Conservation (phyloP, 2,797 vertebrate genomes). For the Hoplostethus mediterraneus region DNA sequence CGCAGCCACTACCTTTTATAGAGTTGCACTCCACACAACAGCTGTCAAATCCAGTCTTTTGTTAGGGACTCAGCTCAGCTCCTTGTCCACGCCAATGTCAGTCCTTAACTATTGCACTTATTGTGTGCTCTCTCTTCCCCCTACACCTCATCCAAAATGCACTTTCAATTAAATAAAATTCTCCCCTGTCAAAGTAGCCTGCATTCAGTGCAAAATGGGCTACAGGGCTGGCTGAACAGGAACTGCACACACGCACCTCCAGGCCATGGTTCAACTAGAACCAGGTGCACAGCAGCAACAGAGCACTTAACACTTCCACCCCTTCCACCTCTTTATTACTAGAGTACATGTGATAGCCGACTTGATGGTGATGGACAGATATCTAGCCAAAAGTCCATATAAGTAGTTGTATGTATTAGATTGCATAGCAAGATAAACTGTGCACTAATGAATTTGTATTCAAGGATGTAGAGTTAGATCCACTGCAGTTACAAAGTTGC, state of each 20-base stretch:
- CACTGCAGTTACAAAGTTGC: background rate
- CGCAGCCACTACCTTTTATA: background rate
- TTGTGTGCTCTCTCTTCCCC: constrained; percentile 17
- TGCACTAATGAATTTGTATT: too few species aligned
- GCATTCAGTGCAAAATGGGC: constrained; percentile 52
- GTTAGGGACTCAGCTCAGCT: background rate
- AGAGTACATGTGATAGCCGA: background rate
- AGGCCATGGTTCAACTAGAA: constrained; percentile 53
- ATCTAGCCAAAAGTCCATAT: background rate
- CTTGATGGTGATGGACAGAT: background rate
- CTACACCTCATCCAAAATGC: constrained; percentile 13
- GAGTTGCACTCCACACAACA: background rate
- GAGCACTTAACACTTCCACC: constrained; percentile 6
- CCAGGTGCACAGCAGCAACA: constrained; percentile 26
- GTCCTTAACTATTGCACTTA: constrained; percentile 26
- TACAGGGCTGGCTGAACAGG: constrained; percentile 59
- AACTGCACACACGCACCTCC: constrained; percentile 51
- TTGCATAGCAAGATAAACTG: background rate
- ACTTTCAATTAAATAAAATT: constrained; percentile 48
- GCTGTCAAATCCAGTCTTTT: constrained; percentile 10
- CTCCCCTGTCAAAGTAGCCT: constrained; percentile 52
- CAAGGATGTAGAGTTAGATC: background rate
- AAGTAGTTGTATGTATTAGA: background rate
- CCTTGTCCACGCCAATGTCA: constrained; percentile 7
- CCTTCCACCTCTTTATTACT: background rate